A percentile compares a stretch with the other conserved stretches of the same genome.
These are phyloP conservation scores for Cantharis flavilabris DNA, from an alignment of 2,888 invertebrate species.

Conservation along the genomic window DNA sequence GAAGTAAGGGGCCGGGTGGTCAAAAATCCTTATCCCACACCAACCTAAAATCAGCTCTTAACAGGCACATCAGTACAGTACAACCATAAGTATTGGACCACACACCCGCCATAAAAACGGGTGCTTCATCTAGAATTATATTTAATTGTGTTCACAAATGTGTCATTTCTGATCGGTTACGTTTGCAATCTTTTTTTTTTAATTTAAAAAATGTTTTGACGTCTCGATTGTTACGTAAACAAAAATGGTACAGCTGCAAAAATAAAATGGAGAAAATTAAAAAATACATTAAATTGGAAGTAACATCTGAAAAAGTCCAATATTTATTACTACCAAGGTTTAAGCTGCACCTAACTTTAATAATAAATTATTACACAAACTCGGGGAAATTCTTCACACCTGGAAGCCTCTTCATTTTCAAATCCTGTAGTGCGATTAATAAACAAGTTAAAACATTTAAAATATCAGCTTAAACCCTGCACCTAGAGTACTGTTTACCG, in stretches of 20 bases:
- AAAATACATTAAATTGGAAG: background rate
- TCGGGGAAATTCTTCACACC: background rate
- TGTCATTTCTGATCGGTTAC: constrained; percentile 13
- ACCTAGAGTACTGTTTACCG: constrained; percentile 50
- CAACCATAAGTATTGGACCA: constrained; percentile 54
- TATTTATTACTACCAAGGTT: constrained; percentile 56
- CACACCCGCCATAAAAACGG: constrained; percentile 11
- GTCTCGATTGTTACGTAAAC: background rate
- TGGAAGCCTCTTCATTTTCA: background rate
- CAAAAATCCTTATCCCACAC: constrained; percentile 71
- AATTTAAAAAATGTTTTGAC: background rate
- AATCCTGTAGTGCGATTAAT: background rate
- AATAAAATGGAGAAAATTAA: constrained; percentile 7
- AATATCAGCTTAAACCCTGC: constrained; percentile 53
- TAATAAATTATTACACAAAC: background rate
- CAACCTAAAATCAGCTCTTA: constrained; percentile 56
- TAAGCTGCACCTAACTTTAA: constrained; percentile 46
- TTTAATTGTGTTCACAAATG: constrained; percentile 1
- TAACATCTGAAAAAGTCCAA: constrained; percentile 49
- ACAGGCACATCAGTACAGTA: constrained; percentile 53
- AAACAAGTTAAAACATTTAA: background rate
- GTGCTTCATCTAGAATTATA: constrained; percentile 18
- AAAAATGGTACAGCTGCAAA: constrained; percentile 6
- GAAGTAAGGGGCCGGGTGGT: constrained; percentile 59
- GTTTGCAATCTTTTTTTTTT: background rate